phyloP scores from a whole-genome alignment of 2,888 invertebrate genomes.

The Linnaemya vulpina region DNA sequence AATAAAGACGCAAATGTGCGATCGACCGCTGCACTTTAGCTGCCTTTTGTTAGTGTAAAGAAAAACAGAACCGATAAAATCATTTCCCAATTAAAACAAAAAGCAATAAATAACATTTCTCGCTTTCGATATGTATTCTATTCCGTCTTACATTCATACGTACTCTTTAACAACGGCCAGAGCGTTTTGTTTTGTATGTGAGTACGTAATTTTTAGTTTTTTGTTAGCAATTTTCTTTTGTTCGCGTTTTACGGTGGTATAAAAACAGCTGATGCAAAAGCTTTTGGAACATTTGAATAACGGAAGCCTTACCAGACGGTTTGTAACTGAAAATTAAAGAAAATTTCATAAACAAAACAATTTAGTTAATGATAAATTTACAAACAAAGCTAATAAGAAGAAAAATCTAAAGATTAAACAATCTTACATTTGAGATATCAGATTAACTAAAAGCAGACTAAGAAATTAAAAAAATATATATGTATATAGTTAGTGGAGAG shows the following conservation, averaged over 20 bases:
- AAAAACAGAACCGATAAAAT: slow-evolving; percentile 40
- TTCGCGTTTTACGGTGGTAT: slow-evolving; percentile 77
- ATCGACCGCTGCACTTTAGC: slow-evolving; percentile 40
- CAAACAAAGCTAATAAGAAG: slow-evolving; percentile 50
- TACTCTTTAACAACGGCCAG: background rate
- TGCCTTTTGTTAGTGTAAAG: slow-evolving; percentile 7
- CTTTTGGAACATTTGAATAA: slow-evolving; percentile 82
- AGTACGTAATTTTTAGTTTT: slow-evolving; percentile 14
- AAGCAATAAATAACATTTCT: slow-evolving; percentile 36
- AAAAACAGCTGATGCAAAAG: slow-evolving; percentile 82
- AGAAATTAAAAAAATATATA: slow-evolving; percentile 3
- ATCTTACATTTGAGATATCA: too few species aligned
- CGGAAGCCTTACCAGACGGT: slow-evolving; percentile 79
- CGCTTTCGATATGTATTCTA: slow-evolving; percentile 60
- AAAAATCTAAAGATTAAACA: background rate
- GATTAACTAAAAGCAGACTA: background rate
- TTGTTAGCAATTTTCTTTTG: slow-evolving; percentile 74
- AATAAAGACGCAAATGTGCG: slow-evolving; percentile 61
- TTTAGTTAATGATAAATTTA: slow-evolving; percentile 60
- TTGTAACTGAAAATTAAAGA: slow-evolving; percentile 70
- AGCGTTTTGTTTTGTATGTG: slow-evolving; percentile 32
- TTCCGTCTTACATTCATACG: slow-evolving; percentile 56
- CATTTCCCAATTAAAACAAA: slow-evolving; percentile 58
- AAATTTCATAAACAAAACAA: slow-evolving; percentile 35
- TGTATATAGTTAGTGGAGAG: too few species aligned